These are phyloP conservation scores for Prunella strophiata DNA, from an alignment of 2,797 vertebrate genomes.

Conservation along the genomic window DNA sequence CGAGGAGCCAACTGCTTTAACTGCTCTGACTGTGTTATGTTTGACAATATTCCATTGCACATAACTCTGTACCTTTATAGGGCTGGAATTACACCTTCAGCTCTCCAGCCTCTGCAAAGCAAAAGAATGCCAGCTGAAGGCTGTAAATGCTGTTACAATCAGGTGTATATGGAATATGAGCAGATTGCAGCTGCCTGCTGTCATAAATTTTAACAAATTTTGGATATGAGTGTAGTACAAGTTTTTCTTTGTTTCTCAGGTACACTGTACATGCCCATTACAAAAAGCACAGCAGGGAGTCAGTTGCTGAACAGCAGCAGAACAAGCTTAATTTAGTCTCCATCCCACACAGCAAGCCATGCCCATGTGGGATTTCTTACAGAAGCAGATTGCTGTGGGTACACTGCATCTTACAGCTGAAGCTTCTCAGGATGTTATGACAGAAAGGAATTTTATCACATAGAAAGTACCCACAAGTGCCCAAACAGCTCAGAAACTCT, in stretches of 20 bases:
- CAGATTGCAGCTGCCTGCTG: neutral
- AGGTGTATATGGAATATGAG: neutral
- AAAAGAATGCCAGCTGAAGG: neutral
- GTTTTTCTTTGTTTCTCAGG: neutral
- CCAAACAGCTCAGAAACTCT: neutral
- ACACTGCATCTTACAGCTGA: neutral
- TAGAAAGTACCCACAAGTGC: neutral
- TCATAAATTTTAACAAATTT: neutral
- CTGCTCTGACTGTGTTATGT: neutral
- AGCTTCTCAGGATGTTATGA: neutral
- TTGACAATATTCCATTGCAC: neutral
- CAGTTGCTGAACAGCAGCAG: neutral
- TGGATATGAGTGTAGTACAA: neutral
- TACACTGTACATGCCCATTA: accelerated
- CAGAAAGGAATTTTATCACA: neutral
- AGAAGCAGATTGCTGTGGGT: neutral
- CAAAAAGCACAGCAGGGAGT: neutral
- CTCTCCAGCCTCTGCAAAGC: neutral
- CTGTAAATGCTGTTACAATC: neutral
- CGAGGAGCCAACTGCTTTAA: neutral
- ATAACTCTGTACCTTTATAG: neutral
- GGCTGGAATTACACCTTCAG: neutral
- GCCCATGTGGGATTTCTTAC: neutral
- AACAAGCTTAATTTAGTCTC: neutral
- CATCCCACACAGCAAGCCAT: accelerated